Conservation (phyloP, 2,113 vertebrate species). For the Paedocypris sp. region DNA sequence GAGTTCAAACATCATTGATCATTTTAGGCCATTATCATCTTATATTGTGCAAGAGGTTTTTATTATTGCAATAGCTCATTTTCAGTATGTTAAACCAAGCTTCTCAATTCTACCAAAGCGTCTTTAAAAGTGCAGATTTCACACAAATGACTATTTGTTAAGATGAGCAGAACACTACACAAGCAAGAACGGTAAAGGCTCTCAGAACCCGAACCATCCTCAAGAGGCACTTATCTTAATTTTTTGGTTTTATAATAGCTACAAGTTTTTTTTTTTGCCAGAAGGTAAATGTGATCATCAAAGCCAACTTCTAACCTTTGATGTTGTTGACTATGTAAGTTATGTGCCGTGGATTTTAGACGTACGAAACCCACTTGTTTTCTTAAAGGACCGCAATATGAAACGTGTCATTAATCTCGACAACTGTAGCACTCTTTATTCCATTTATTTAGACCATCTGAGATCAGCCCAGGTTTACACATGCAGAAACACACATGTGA, state of each 20-base stretch:
- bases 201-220: slow-evolving; percentile 39
- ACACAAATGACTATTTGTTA: not conserved
- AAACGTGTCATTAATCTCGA: slow-evolving; percentile 23
- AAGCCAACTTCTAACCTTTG: slow-evolving; percentile 33
- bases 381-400: slow-evolving; percentile 11
- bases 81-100: not conserved
- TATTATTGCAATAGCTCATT: slow-evolving; percentile 3
- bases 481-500: slow-evolving; percentile 20
- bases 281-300: slow-evolving; percentile 20
- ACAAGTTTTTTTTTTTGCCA: slow-evolving; percentile 41
- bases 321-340: slow-evolving; percentile 48
- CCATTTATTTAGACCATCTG: not conserved
- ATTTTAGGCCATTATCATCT: not conserved
- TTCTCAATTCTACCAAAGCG: not conserved
- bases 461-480: slow-evolving; percentile 5
- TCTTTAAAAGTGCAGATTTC: not conserved
- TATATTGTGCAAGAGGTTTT: slow-evolving; percentile 1
- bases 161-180: slow-evolving; percentile 28
- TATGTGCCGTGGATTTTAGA: slow-evolving; percentile 34
- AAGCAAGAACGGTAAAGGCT: slow-evolving; percentile 11
- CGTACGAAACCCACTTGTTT: slow-evolving; percentile 26
- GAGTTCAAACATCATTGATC: no score
- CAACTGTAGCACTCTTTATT: not conserved
- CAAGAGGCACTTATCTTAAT: slow-evolving; percentile 66
- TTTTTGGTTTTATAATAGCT: slow-evolving; percentile 45